These are phyloP conservation scores for Machimus atricapillus DNA, from an alignment of 2,888 invertebrate species.

Conservation along the genomic window DNA sequence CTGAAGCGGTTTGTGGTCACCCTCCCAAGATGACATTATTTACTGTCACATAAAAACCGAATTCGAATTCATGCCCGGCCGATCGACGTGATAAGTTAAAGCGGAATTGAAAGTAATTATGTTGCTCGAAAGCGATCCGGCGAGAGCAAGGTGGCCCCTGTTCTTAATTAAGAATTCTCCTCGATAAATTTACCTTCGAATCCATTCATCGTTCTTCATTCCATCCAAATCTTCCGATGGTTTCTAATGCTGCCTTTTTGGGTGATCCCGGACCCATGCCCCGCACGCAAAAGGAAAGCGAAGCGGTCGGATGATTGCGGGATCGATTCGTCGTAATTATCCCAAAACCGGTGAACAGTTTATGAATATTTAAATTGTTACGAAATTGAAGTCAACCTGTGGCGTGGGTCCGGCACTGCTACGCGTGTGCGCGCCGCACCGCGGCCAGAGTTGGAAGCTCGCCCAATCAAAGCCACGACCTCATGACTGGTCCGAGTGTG, in stretches of 20 bases:
- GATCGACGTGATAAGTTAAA: slow-evolving; percentile 27
- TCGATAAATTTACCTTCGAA: slow-evolving; percentile 21
- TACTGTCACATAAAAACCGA: slow-evolving; percentile 2
- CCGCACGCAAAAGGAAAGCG: neutral
- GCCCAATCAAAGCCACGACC: neutral
- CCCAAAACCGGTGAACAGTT: slow-evolving; percentile 35
- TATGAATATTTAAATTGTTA: slow-evolving; percentile 33
- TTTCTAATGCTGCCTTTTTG: slow-evolving; percentile 21
- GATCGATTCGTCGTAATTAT: slow-evolving; percentile 34
- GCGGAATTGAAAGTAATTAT: slow-evolving; percentile 30
- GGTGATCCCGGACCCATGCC: neutral
- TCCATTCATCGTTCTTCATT: neutral
- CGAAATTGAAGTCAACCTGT: neutral
- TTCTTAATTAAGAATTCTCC: slow-evolving; percentile 36
- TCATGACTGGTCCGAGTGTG: neutral
- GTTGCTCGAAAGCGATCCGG: neutral
- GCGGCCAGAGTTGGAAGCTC: neutral
- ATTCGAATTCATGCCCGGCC: neutral
- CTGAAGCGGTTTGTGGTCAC: neutral
- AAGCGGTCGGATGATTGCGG: neutral
- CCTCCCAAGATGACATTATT: slow-evolving; percentile 10
- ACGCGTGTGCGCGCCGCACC: neutral
- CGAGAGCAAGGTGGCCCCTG: slow-evolving; percentile 12
- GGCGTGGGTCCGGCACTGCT: neutral
- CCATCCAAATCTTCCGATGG: neutral